phyloP scores from a whole-genome alignment of 2,888 invertebrate genomes.

The Papilio gigon region DNA sequence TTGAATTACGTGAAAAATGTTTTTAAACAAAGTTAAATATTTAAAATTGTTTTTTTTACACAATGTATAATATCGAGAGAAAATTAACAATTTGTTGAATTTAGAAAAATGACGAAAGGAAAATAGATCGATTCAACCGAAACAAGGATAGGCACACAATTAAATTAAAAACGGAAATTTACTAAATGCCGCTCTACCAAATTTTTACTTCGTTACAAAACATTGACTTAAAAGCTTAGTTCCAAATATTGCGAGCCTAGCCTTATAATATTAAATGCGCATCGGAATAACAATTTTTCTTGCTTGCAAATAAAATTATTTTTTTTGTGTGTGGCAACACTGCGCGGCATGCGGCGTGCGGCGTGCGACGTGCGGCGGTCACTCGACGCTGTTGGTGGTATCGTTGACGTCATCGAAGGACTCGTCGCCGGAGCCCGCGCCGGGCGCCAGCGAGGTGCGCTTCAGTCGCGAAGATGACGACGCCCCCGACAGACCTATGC shows the following conservation, averaged over 20 bases:
- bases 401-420: constrained; percentile 88
- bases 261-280: constrained; percentile 36
- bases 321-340: neutral
- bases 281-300: constrained; percentile 31
- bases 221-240: constrained; percentile 7
- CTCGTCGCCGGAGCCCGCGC: constrained; percentile 87
- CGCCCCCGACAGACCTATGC: constrained; percentile 83
- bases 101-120: neutral
- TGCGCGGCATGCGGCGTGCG: constrained; percentile 12
- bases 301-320: constrained; percentile 8
- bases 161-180: neutral
- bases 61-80: neutral
- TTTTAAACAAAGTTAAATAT: neutral
- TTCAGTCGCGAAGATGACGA: constrained; percentile 86
- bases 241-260: constrained; percentile 17
- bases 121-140: neutral
- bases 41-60: neutral
- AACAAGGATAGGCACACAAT: neutral
- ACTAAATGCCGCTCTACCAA: neutral
- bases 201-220: constrained; percentile 3
- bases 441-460: constrained; percentile 86
- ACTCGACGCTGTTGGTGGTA: constrained; percentile 88
- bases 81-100: neutral
- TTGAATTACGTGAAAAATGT: neutral
- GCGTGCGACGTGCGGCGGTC: constrained; percentile 43